Percentiles rank a stretch among this genome's conserved stretches.
These are phyloP conservation scores for Napeogenes sylphis DNA, from an alignment of 2,888 invertebrate species.

Conservation along the genomic window DNA sequence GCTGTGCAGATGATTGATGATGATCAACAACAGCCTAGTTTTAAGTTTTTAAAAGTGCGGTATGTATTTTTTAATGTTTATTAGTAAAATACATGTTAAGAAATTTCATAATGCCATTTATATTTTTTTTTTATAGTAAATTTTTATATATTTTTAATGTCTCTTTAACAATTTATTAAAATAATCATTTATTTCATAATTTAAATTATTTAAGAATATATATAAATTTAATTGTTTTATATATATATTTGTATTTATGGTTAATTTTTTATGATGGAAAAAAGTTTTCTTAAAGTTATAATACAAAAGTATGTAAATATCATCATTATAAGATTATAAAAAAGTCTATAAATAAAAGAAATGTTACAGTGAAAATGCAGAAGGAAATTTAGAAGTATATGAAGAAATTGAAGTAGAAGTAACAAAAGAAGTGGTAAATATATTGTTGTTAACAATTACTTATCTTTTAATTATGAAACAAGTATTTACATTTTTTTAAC, in stretches of 20 bases:
- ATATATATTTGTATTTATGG: no score
- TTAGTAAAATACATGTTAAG: no score
- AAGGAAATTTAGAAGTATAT: conserved; percentile 73
- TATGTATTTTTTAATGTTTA: conserved; percentile 40
- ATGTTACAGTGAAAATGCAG: conserved; percentile 65
- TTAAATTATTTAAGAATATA: no score
- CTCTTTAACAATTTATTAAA: neutral
- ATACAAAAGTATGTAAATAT: neutral
- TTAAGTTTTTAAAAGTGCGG: conserved; percentile 74
- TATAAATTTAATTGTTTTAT: no score
- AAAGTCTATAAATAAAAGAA: neutral
- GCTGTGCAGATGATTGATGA: conserved; percentile 68
- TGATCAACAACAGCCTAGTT: conserved; percentile 58
- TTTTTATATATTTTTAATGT: neutral
- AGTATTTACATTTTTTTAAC: neutral
- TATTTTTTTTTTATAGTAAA: neutral
- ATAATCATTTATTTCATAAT: no score
- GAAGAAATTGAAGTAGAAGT: conserved; percentile 73
- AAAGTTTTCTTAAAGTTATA: no score
- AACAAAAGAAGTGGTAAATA: conserved; percentile 62
- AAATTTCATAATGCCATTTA: no score
- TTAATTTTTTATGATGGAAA: no score
- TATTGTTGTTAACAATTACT: conserved; percentile 1
- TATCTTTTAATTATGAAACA: neutral
- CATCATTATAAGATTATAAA: neutral